Percentiles rank a stretch among this genome's conserved stretches.
Evolutionary conservation across 2,113 vertebrate species (phyloP).

Genomic region (Butorides virescens): DNA sequence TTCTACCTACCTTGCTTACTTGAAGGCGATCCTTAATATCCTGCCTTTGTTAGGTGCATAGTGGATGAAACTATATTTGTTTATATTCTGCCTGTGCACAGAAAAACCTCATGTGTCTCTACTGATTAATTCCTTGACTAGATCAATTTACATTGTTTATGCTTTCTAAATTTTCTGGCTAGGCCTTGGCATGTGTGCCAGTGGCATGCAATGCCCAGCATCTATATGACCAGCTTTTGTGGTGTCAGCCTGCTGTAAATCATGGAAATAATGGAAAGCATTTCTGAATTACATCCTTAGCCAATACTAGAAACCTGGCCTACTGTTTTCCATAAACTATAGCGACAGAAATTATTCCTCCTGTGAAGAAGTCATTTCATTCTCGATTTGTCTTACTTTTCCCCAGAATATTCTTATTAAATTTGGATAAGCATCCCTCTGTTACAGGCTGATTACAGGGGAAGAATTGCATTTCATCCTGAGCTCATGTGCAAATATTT

Average conservation of each 20-base stretch:
- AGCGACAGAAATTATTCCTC: background rate
- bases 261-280: background rate
- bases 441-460: background rate
- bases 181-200: background rate
- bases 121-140: background rate
- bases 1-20: background rate
- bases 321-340: slow-evolving; percentile 8
- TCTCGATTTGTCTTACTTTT: background rate
- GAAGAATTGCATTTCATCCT: slow-evolving; percentile 8
- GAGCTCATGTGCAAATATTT: slow-evolving; percentile 22
- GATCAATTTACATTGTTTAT: background rate
- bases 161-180: background rate
- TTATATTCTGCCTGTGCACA: background rate
- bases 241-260: background rate
- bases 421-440: background rate
- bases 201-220: background rate
- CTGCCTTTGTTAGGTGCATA: background rate
- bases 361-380: background rate
- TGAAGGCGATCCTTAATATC: background rate
- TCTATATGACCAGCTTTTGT: background rate
- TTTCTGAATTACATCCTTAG: background rate
- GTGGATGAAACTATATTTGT: background rate
- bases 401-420: background rate
- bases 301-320: background rate
- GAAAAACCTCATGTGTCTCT: background rate